A percentile compares a stretch with the other conserved stretches of the same genome.
These are phyloP conservation scores for Riptortus pedestris DNA, from an alignment of 1,140 invertebrate species.

Conservation along the genomic window DNA sequence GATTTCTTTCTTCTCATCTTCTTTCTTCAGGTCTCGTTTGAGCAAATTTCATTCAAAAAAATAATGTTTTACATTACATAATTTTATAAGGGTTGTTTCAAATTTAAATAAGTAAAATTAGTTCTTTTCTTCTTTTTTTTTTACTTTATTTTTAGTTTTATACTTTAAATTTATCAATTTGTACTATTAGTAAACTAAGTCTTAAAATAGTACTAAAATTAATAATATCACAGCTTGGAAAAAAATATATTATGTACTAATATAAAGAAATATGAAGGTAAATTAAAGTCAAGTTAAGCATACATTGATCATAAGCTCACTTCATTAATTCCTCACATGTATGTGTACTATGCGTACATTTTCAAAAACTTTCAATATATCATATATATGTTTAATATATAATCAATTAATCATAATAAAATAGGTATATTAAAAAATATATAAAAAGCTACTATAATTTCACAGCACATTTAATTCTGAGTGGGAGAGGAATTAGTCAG, in stretches of 20 bases:
- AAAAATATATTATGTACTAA: background rate
- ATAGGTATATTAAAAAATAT: background rate
- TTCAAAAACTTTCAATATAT: background rate
- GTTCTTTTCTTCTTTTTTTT: no score
- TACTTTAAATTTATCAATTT: no score
- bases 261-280: background rate
- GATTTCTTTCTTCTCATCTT: no score
- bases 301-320: background rate
- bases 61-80: no score
- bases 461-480: background rate
- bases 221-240: background rate
- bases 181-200: background rate
- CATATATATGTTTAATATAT: background rate
- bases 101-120: no score
- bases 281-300: background rate
- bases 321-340: background rate
- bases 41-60: no score
- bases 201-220: background rate
- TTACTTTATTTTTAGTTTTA: no score
- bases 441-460: background rate
- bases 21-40: no score
- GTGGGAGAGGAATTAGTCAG: background rate
- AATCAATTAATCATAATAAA: background rate
- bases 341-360: background rate
- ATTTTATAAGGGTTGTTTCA: no score